phyloP scores from a whole-genome alignment of 2,113 vertebrate genomes.

The Alces alces region DNA sequence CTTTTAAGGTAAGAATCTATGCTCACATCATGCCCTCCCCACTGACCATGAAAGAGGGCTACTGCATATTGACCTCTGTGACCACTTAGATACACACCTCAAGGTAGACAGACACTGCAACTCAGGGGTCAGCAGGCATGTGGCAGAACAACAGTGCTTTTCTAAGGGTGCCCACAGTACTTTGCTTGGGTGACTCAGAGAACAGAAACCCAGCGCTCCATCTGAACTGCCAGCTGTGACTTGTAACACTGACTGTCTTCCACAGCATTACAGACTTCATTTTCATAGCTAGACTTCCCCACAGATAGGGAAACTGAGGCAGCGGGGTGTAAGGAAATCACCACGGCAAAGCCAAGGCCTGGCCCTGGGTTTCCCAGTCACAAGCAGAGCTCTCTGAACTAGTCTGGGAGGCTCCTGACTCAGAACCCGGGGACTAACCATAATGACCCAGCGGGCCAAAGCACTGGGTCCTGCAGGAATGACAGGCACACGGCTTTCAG shows the following conservation, averaged over 20 bases:
- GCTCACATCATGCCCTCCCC: neutral
- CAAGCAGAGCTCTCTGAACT: neutral
- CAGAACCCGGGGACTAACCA: neutral
- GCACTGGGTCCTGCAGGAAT: neutral
- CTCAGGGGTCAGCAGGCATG: accelerated
- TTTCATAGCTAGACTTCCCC: neutral
- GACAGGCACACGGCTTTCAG: neutral
- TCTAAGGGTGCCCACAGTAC: neutral
- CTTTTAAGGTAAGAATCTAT: neutral
- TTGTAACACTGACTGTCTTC: neutral
- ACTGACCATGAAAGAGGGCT: neutral
- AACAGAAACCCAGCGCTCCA: neutral
- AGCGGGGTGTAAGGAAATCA: neutral
- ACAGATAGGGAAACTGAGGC: neutral
- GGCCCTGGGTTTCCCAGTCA: neutral
- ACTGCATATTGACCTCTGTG: too few species aligned
- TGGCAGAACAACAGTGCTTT: neutral
- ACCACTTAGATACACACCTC: neutral
- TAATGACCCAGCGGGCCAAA: neutral
- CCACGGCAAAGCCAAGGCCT: neutral
- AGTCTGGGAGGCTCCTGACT: neutral
- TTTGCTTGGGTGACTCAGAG: neutral
- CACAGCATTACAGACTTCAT: neutral
- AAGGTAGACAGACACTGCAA: too few species aligned
- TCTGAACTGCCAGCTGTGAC: neutral